Base-by-base conservation (phyloP, 2,113 vertebrate species). In the Acinonyx jubatus region DNA sequence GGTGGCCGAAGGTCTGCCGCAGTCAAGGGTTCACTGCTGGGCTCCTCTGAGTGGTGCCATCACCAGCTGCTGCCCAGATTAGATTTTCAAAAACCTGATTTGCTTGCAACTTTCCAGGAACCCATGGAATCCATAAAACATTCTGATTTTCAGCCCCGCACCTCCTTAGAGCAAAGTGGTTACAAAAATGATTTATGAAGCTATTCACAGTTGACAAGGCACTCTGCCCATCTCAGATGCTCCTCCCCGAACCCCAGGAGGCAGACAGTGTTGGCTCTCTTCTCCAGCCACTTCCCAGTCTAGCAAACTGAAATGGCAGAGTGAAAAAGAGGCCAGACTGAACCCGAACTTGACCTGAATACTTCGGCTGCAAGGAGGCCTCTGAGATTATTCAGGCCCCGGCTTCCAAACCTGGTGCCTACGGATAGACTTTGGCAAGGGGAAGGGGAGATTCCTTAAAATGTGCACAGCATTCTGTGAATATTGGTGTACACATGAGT, bases 11-110 rank as follows among this genome's bases (percentile, higher is more conserved):
- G 0, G 33, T 33, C 73, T 41, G 55, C 65, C 4, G 0, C 11
- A 14, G 0, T 3, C 0, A 1, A 74, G 29, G 33, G n/a, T 6
- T 52, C 68, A 1, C 68, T 3, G 61, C 4, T 5, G 21, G 66
- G 65, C 3, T 41, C 74, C 68, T 71, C 61, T 81, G 36, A 50
- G 45, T 4, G 48, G 50, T 41, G n/a, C 16, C 83, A 57, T 19
- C 41, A 65, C 48, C 19, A 15, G 41, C n/a, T n/a, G 82, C 33
- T 29, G 76, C n/a, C 7, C 76, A 80, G 55, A 84, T 0, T 31
- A 50, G 63, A n/a, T 86, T 91, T 96, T 93, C 71, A 96, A 90
- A 92, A 94, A 27, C 10, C 76, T 27, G 45, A 83, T 74, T 89
- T 45, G 38, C 36, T 48, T 89, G 76, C 41, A 80, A 89, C 76